phyloP scores from a whole-genome alignment of 2,113 vertebrate genomes.

The Tiliqua scincoides region DNA sequence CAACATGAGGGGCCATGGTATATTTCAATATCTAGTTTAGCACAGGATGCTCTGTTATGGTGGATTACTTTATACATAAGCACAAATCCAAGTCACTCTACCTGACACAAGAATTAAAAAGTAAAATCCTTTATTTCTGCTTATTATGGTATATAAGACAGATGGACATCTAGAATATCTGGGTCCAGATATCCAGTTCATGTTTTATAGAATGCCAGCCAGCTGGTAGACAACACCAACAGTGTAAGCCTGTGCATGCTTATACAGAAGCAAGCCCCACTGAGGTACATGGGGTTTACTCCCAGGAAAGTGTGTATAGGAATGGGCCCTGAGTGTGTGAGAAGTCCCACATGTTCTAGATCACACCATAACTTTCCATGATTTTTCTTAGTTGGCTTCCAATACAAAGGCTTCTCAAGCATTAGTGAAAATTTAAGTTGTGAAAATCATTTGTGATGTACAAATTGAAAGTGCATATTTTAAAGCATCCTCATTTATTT shows the following conservation, averaged over 20 bases:
- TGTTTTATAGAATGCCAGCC: neutral
- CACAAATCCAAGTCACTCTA: no score
- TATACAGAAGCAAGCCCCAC: no score
- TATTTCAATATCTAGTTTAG: neutral
- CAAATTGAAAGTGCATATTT: neutral
- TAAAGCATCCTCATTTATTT: slow-evolving; percentile 16
- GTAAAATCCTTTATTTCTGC: neutral
- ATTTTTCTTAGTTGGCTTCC: neutral
- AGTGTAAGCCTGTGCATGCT: no score
- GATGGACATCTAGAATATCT: neutral
- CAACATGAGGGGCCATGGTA: neutral
- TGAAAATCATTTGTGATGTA: slow-evolving; percentile 8
- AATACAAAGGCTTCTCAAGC: slow-evolving; percentile 41
- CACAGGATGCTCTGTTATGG: no score
- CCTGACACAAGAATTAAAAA: neutral
- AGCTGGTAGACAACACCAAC: neutral
- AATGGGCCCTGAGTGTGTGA: neutral
- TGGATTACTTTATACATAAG: no score
- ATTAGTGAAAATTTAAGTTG: slow-evolving; percentile 36
- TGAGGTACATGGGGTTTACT: no score
- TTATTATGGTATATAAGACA: neutral
- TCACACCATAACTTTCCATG: neutral
- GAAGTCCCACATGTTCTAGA: neutral
- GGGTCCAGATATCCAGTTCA: neutral
- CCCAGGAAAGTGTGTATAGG: no score